Conservation (phyloP, 2,888 invertebrate genomes). For the Trachelus stipa region DNA sequence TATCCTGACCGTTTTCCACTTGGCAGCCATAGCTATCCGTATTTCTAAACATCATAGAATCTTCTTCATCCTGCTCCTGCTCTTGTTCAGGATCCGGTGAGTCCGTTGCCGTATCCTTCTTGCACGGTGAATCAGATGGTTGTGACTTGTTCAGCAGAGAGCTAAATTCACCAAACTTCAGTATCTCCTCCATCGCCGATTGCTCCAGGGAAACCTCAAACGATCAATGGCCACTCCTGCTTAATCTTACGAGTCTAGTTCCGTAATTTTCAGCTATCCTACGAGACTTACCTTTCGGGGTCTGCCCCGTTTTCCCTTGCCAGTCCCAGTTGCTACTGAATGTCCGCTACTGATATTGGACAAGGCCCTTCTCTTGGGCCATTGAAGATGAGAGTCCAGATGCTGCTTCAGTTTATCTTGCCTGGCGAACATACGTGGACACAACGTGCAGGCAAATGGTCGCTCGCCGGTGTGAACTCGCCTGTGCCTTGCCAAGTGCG, state of each 20-base stretch:
- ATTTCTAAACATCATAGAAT: constrained; percentile 22
- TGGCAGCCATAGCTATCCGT: constrained; percentile 42
- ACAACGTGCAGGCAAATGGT: constrained; percentile 77
- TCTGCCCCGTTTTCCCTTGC: constrained; percentile 57
- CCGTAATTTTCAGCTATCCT: constrained; percentile 11
- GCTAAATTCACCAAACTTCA: constrained; percentile 59
- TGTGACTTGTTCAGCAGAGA: constrained; percentile 57
- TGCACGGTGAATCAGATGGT: constrained; percentile 23
- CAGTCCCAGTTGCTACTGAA: constrained; percentile 31
- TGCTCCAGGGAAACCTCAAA: constrained; percentile 50
- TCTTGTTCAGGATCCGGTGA: constrained; percentile 18
- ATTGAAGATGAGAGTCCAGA: constrained; percentile 58
- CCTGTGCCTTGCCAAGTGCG: constrained; percentile 77
- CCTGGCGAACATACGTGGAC: constrained; percentile 78
- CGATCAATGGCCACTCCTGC: constrained; percentile 15
- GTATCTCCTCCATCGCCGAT: constrained; percentile 54
- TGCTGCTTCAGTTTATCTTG: constrained; percentile 80
- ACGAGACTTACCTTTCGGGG: constrained; percentile 51
- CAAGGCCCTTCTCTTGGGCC: constrained; percentile 48
- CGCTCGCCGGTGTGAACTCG: constrained; percentile 80
- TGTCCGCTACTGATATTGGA: constrained; percentile 24
- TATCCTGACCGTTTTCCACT: constrained; percentile 44
- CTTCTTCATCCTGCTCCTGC: constrained; percentile 25
- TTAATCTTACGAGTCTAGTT: constrained; percentile 1
- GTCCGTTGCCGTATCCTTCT: constrained; percentile 31